These are phyloP conservation scores for Loris lydekkerianus DNA, from an alignment of 2,797 vertebrate species.

Conservation along the genomic window DNA sequence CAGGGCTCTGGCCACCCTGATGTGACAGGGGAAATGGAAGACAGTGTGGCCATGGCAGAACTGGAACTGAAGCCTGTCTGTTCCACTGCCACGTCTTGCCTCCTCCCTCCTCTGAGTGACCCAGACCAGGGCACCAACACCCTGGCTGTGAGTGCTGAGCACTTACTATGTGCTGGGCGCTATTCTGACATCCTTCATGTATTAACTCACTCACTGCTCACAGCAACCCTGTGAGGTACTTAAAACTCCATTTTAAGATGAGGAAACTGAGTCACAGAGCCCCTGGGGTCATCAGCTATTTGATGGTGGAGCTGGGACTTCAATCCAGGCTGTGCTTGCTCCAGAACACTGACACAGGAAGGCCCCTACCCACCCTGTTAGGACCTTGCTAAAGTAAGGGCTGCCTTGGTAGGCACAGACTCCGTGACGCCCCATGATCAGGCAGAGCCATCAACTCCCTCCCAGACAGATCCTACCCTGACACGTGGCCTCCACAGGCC, in stretches of 20 bases:
- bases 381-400: neutral
- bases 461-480: neutral
- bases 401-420: neutral
- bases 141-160: neutral
- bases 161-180: accelerated
- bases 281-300: too few relatives aligned
- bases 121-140: neutral
- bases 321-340: neutral
- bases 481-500: neutral
- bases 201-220: neutral
- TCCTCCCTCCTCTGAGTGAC: neutral
- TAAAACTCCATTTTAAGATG: neutral
- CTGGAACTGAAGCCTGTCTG: neutral
- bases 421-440: neutral
- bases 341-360: neutral
- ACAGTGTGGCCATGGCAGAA: neutral
- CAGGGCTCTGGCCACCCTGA: neutral
- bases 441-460: too few relatives aligned
- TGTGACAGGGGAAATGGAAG: neutral
- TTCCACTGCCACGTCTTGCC: accelerated
- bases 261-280: neutral
- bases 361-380: too few relatives aligned
- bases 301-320: neutral
- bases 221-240: neutral
- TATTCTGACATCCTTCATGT: neutral